Evolutionary conservation across 2,797 vertebrate genomes (phyloP), one percentile per base, ranked within the genome.

Genomic region (Loriculus beryllinus): DNA sequence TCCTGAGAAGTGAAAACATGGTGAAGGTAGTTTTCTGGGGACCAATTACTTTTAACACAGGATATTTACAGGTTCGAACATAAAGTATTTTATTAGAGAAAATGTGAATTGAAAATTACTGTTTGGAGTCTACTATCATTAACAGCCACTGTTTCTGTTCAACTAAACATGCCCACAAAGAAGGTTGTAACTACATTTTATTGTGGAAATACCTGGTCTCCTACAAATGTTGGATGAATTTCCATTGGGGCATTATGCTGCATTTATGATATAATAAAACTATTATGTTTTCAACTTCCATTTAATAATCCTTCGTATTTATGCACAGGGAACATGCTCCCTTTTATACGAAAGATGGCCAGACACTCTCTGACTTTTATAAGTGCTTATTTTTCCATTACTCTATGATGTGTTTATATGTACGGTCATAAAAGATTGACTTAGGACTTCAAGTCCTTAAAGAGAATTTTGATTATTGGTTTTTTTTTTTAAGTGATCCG

Each of bases 251-350:
- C 76, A 90, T 92, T 85, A 93, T 67, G 77, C 60, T 94, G 26
- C 82, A 95, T 96, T 97, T 97, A 93, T 92, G 69, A 93, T 92
- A 97, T 94, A 97, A 95, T 96, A 93, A 97, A 97, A 94, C 77
- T 80, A 97, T 96, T 96, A 92, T 77, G 78, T 97, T 97, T 98
- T 96, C 84, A 96, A 86, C 49, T 96, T 97, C 96, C 72, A 86
- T 97, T 96, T 96, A 97, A 87, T 93, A 95, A 97, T 83, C 79
- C 31, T 97, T 96, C 97, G 89, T 85, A 97, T 97, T 97, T 92
- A 96, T 74, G 88, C 57, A 71, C 35, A 96, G 94, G 42, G 57
- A 93, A 92, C 65, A 84, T 86, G 82, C 40, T 78, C 82, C 10
- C 21, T 85, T 90, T 92, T 85, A 93, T 84, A 95, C 9, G 70